Conservation (phyloP, 1,140 invertebrate genomes). For the Caenorhabditis remanei region DNA sequence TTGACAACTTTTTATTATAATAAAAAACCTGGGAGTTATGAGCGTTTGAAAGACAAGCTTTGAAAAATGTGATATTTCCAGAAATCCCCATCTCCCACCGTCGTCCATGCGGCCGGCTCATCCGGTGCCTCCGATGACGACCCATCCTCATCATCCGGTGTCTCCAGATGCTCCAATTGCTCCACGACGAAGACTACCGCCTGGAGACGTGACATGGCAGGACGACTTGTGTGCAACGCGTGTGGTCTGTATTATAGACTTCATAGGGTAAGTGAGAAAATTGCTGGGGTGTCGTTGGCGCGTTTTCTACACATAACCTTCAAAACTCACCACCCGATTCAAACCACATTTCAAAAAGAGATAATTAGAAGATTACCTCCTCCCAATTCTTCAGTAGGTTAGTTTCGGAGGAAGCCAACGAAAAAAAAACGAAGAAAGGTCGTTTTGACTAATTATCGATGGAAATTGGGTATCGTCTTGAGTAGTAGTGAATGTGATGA, state of each 20-base stretch:
- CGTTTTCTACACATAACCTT: neutral
- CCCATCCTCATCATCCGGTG: neutral
- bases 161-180: conserved; percentile 73
- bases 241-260: conserved; percentile 76
- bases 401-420: too few species aligned
- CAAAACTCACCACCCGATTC: too few species aligned
- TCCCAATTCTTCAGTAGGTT: too few species aligned
- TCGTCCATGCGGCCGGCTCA: neutral
- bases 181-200: conserved; percentile 77
- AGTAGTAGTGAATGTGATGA: neutral
- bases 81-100: neutral
- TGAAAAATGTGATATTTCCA: too few species aligned
- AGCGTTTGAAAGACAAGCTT: too few species aligned
- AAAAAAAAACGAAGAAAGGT: neutral
- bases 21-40: too few species aligned
- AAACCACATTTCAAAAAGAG: neutral
- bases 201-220: conserved; percentile 73
- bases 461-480: neutral
- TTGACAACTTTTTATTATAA: too few species aligned
- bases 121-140: conserved; percentile 49
- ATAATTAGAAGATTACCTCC: conserved; percentile 24
- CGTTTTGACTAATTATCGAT: conserved; percentile 42
- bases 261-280: conserved; percentile 74
- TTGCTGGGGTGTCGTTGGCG: neutral
- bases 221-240: conserved; percentile 75